A percentile compares a stretch with the other conserved stretches of the same genome.
Conservation (phyloP, 2,113 vertebrate genomes). For the Caranx melampygus region DNA sequence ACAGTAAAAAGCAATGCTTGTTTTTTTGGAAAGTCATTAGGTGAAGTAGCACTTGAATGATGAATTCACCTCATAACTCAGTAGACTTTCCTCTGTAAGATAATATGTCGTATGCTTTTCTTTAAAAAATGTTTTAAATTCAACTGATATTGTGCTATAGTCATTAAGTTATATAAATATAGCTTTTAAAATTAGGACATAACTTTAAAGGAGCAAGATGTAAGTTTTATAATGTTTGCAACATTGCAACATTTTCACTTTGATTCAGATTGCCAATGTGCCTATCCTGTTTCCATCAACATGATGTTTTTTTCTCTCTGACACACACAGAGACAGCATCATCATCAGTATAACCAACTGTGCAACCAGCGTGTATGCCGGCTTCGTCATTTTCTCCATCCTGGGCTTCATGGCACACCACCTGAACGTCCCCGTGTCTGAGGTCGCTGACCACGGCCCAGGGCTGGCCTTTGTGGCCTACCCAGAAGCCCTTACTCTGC, state of each 20-base stretch:
- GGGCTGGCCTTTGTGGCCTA: slow-evolving; percentile 98
- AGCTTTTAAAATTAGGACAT: not conserved
- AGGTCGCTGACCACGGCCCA: slow-evolving; percentile 95
- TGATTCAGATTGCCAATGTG: not conserved
- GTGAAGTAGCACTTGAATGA: not conserved
- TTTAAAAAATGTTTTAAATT: not conserved
- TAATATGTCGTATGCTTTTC: not conserved
- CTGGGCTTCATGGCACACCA: slow-evolving; percentile 98
- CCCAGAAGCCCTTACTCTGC: slow-evolving; percentile 95
- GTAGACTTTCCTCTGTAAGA: not conserved
- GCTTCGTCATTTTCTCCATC: slow-evolving; percentile 99
- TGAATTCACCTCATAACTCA: not conserved
- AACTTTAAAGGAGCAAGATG: not conserved
- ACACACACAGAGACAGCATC: slow-evolving; percentile 91
- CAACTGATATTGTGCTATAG: not conserved
- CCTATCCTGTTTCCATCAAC: not conserved
- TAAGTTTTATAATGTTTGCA: too few relatives aligned
- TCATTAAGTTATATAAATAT: not conserved
- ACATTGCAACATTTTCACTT: not conserved
- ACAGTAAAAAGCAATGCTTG: not conserved
- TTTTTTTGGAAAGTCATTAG: not conserved
- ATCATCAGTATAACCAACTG: slow-evolving; percentile 99
- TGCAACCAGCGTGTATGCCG: slow-evolving; percentile 95
- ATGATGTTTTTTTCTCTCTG: not conserved
- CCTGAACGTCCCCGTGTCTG: slow-evolving; percentile 93